Evolutionary conservation across 2,888 invertebrate genomes (phyloP), one percentile per base, ranked within the genome.

Genomic region (Lissocephala sabroskyi): DNA sequence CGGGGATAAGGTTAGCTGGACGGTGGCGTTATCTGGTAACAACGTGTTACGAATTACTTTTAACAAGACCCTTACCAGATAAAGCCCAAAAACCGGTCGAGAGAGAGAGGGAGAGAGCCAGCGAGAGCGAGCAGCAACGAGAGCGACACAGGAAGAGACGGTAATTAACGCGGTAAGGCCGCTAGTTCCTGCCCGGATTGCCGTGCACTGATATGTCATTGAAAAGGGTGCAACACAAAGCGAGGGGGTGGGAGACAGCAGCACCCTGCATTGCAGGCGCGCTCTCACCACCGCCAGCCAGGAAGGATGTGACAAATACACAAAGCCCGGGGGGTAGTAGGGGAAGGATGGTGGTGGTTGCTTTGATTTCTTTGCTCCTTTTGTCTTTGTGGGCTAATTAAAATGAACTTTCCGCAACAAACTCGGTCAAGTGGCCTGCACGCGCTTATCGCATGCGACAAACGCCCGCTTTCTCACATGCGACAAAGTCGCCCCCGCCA

Each of bases 31-130:
- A 81, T 81, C 80, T 81, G 74, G 79, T 79, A 81, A 81, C 82
- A 81, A 82, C 82, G 81, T 81, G 82, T 82, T 81, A 81, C 80
- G 80, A 81, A 81, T 81, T 81, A 81, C 80, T 76, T 81, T 81
- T 82, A 81, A 81, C 80, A 81, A 81, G 81, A 76, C 80, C 79
- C 80, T 82, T 82, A 81, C 77, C 68, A 80, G 82, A 81, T 80
- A 80, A 80, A 67, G 75, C 63, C 59, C 59, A 55, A 59, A 65
- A 66, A 71, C 78, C 75, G 67, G 78, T 62, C 46, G 17, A 23
- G 42, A 43, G 52, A 29, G 11, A 29, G 13, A n/a, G 29, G 51
- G 40, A 45, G 45, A 45, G 41, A 44, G 23, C n/a, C 9, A 19
- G 36, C 36, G 32, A 42, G 52, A 50, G 50, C 51, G 29, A 16